A percentile compares a stretch with the other conserved stretches of the same genome.
Conservation (phyloP, 1,140 invertebrate genomes). For the Neotoxoptera formosana region DNA sequence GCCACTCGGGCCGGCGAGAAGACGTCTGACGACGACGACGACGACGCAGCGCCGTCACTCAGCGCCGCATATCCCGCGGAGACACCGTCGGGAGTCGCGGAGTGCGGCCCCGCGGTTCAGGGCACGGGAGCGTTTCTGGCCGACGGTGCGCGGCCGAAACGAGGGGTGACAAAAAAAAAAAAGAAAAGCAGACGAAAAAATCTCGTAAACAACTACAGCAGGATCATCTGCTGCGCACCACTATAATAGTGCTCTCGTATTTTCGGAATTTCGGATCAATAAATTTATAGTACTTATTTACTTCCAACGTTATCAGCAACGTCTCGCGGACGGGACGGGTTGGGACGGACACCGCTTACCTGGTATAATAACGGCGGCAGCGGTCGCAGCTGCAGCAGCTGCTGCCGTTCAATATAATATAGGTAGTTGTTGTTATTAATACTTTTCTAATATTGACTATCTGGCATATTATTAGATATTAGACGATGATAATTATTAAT, state of each 20-base stretch:
- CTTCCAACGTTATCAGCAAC: neutral
- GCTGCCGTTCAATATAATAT: too few species aligned
- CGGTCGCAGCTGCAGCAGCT: neutral
- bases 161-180: neutral
- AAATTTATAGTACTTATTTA: neutral
- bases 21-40: neutral
- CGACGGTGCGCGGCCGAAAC: neutral
- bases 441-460: too few species aligned
- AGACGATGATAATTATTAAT: too few species aligned
- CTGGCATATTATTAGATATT: too few species aligned
- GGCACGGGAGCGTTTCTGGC: neutral
- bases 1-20: neutral
- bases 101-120: neutral
- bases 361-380: neutral
- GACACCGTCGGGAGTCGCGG: neutral
- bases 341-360: neutral
- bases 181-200: neutral
- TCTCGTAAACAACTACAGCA: neutral
- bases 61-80: neutral
- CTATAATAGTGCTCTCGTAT: neutral
- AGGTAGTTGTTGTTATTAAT: too few species aligned
- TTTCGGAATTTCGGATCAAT: slow-evolving; percentile 6
- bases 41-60: neutral
- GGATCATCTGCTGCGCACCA: neutral
- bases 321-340: neutral